Evolutionary conservation across 2,113 vertebrate species (phyloP).

Genomic region (Rattus rattus): DNA sequence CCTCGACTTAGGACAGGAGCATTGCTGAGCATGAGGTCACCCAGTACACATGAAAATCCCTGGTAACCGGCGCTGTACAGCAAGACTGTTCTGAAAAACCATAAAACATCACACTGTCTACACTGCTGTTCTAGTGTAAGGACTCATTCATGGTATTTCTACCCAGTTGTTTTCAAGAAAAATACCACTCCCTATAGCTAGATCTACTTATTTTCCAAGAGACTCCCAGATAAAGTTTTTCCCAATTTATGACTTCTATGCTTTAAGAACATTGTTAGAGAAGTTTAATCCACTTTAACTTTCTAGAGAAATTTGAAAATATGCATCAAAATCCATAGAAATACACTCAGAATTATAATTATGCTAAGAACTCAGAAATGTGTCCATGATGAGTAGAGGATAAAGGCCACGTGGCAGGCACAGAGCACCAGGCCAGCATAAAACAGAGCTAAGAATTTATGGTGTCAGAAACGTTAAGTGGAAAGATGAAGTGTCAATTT

Average conservation of each 20-base stretch:
- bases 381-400: conserved; percentile 6
- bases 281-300: conserved; percentile 2
- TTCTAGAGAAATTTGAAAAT: conserved; percentile 41
- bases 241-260: neutral
- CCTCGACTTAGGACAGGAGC: too few species aligned
- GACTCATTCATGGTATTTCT: neutral
- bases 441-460: neutral
- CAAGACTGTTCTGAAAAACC: neutral
- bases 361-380: neutral
- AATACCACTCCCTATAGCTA: neutral
- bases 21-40: neutral
- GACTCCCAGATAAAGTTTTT: neutral
- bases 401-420: neutral
- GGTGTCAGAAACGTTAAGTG: neutral
- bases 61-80: neutral
- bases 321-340: neutral
- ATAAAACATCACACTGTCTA: neutral
- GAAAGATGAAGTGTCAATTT: neutral
- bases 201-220: neutral
- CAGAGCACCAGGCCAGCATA: neutral
- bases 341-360: neutral
- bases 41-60: neutral
- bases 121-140: neutral
- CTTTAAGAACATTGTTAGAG: neutral
- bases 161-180: neutral